Conservation (phyloP, 2,888 invertebrate species). For the Platycnemis pennipes region DNA sequence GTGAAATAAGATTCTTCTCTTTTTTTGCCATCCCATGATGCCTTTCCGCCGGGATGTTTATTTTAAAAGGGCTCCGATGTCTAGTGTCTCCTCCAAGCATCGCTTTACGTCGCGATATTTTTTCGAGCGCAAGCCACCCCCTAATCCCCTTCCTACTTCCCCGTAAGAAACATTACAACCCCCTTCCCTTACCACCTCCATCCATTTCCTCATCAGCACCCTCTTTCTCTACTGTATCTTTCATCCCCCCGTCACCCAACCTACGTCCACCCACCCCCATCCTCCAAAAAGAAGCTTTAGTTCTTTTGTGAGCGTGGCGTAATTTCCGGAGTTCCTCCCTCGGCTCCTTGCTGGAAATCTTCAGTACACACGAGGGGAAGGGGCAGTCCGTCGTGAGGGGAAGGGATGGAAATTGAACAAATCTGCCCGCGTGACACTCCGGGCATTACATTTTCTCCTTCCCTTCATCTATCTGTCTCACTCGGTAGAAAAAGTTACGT, state of each 20-base stretch:
- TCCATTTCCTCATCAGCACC: background rate
- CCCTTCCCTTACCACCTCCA: background rate
- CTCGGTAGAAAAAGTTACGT: too few species aligned
- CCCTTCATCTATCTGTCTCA: background rate
- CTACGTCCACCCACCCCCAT: background rate
- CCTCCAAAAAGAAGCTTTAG: constrained; percentile 54
- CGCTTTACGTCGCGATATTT: constrained; percentile 1
- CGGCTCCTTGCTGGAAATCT: constrained; percentile 22
- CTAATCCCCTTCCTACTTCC: too few species aligned
- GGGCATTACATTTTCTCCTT: background rate
- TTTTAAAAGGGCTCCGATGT: background rate
- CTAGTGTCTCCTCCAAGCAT: background rate
- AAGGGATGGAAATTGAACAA: background rate
- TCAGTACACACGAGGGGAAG: background rate
- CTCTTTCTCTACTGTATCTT: background rate
- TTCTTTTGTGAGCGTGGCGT: constrained; percentile 44
- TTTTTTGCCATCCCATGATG: too few species aligned
- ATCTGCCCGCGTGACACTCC: background rate
- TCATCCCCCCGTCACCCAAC: background rate
- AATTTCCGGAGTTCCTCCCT: constrained; percentile 48
- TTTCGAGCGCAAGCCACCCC: constrained; percentile 8
- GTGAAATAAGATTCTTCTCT: background rate
- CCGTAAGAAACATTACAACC: background rate
- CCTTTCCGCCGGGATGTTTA: background rate
- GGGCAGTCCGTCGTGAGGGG: background rate